phyloP scores from a whole-genome alignment of 2,113 vertebrate genomes.

The Oreotrochilus melanogaster region DNA sequence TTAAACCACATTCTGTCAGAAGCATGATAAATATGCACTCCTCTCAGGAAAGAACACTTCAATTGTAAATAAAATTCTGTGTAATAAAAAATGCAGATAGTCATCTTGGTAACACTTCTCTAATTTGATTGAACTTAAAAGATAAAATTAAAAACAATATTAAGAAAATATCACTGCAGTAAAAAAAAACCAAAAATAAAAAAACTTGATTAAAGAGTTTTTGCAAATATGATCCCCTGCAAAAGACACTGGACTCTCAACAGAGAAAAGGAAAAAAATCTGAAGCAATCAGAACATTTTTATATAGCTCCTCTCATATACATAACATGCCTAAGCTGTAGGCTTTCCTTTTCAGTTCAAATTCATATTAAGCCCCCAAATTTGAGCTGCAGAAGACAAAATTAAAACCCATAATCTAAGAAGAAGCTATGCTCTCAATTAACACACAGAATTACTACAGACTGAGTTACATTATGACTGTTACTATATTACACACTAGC shows the following conservation, averaged over 20 bases:
- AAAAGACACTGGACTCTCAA: not conserved
- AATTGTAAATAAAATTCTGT: not conserved
- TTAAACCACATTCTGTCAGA: not conserved
- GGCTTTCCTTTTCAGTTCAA: not conserved
- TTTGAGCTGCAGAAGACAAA: not conserved
- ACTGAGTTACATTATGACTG: not conserved
- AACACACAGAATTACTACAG: not conserved
- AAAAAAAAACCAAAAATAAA: not conserved
- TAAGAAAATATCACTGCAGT: not conserved
- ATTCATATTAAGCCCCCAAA: not conserved
- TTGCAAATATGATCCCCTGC: not conserved
- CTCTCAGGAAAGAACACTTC: not conserved
- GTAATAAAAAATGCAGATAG: not conserved
- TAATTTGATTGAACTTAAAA: not conserved
- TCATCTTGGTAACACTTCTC: not conserved
- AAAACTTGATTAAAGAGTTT: not conserved
- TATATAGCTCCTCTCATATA: not conserved
- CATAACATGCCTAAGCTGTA: not conserved
- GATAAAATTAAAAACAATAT: not conserved
- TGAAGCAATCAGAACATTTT: not conserved
- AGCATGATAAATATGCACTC: not conserved
- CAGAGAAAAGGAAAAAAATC: fast-evolving
- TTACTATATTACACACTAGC: not conserved
- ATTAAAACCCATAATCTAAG: not conserved
- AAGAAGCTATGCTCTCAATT: fast-evolving